Evolutionary conservation across 2,888 invertebrate genomes (phyloP).

Genomic region (Nezara viridula): DNA sequence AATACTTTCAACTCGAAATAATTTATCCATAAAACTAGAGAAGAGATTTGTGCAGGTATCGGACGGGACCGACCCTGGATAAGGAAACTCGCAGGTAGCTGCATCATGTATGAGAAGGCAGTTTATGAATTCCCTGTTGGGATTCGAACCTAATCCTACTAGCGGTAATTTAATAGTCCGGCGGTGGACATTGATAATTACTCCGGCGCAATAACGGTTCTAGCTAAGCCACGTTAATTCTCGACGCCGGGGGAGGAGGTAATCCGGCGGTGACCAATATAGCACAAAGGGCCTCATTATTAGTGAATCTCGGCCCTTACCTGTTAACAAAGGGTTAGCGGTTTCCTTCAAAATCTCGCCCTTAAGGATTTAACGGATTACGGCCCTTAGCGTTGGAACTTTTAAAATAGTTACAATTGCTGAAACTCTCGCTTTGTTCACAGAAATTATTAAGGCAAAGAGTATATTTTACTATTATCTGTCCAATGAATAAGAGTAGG

Average conservation of each 20-base stretch:
- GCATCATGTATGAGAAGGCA: conserved; percentile 55
- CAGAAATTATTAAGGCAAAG: neutral
- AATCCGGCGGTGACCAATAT: conserved; percentile 30
- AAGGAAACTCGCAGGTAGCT: conserved; percentile 9
- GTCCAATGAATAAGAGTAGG: too few relatives aligned
- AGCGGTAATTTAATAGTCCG: conserved; percentile 53
- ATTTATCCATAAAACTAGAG: neutral
- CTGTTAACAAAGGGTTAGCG: neutral
- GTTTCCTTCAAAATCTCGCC: neutral
- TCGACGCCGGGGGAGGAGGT: neutral
- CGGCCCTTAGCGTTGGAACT: neutral
- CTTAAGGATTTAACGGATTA: neutral
- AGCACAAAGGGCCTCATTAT: conserved; percentile 44
- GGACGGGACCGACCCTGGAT: neutral
- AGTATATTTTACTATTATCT: neutral
- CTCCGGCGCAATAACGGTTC: conserved; percentile 12
- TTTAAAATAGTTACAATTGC: neutral
- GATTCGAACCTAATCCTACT: neutral
- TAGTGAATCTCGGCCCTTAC: neutral
- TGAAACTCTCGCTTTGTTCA: neutral
- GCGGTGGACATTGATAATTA: conserved; percentile 53
- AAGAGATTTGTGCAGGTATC: too few relatives aligned
- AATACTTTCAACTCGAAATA: too few relatives aligned
- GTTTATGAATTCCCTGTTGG: conserved; percentile 53
- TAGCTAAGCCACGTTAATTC: conserved; percentile 31